phyloP scores from a whole-genome alignment of 2,113 vertebrate species.

The Gasterosteus nipponicus region DNA sequence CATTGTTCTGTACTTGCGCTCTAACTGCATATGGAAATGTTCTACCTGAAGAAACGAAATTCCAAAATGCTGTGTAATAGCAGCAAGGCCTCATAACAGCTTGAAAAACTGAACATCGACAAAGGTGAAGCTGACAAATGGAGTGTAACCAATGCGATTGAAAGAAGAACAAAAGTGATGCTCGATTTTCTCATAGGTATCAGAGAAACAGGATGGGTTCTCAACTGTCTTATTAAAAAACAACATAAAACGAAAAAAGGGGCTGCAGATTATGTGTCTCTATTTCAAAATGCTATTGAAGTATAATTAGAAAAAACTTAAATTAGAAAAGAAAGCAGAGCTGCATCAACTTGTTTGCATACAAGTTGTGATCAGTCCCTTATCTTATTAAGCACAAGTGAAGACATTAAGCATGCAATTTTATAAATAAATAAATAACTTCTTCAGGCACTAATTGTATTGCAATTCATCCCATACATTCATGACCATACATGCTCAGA shows the following conservation, averaged over 20 bases:
- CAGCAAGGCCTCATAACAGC: not conserved
- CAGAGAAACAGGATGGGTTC: not conserved
- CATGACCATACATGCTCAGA: too few relatives aligned
- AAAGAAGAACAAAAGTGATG: conserved; percentile 3
- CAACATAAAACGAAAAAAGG: not conserved
- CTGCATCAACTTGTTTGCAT: not conserved
- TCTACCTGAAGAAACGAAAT: not conserved
- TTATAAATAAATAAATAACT: not conserved
- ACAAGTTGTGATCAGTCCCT: too few relatives aligned
- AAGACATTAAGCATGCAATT: too few relatives aligned
- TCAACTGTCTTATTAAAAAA: not conserved
- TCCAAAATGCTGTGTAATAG: not conserved
- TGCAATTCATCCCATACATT: not conserved
- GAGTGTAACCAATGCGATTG: not conserved
- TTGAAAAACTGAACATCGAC: conserved; percentile 7
- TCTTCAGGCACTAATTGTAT: too few relatives aligned
- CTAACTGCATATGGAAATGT: conserved; percentile 5
- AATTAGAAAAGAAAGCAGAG: not conserved
- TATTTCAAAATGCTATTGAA: not conserved
- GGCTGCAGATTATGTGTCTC: not conserved
- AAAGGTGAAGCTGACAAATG: not conserved
- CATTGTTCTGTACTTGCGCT: conserved; percentile 4
- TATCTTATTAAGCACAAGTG: too few relatives aligned
- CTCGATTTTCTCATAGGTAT: not conserved
- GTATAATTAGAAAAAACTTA: not conserved